Conservation (phyloP, 2,888 invertebrate species). For the Mayetiola destructor region DNA sequence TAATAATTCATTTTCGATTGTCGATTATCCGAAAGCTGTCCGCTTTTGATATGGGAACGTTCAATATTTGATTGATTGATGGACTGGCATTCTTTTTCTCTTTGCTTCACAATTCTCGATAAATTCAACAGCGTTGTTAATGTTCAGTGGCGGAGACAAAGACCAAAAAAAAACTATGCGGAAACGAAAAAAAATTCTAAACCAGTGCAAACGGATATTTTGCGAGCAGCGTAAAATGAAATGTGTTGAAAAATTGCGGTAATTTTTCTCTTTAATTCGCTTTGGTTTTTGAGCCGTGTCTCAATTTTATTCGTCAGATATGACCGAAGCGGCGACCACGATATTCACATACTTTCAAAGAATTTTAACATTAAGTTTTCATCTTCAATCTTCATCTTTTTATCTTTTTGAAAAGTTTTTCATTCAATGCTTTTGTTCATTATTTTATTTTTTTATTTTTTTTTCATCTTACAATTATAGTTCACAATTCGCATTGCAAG, state of each 20-base stretch:
- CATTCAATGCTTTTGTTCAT: too few species aligned
- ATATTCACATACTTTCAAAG: slow-evolving; percentile 9
- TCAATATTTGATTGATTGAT: slow-evolving; percentile 10
- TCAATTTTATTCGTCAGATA: slow-evolving; percentile 12
- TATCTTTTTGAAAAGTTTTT: too few species aligned
- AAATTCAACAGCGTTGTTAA: not conserved
- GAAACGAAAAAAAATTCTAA: not conserved
- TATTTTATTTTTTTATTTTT: not conserved
- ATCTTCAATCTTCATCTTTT: too few species aligned
- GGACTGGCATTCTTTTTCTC: not conserved
- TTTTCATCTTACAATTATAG: not conserved
- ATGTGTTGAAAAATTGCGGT: slow-evolving; percentile 12
- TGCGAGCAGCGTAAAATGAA: not conserved
- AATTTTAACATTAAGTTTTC: too few species aligned
- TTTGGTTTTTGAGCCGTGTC: not conserved
- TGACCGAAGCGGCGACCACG: slow-evolving; percentile 9
- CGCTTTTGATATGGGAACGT: not conserved
- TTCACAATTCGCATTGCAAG: too few species aligned
- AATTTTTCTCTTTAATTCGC: slow-evolving; percentile 12
- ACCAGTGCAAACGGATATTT: not conserved
- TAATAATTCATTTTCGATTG: not conserved
- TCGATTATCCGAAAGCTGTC: not conserved
- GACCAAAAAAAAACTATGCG: not conserved
- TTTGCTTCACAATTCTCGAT: not conserved
- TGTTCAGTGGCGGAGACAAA: not conserved